Evolutionary conservation across 1,140 invertebrate species (phyloP).

Genomic region (Drosophila azteca): DNA sequence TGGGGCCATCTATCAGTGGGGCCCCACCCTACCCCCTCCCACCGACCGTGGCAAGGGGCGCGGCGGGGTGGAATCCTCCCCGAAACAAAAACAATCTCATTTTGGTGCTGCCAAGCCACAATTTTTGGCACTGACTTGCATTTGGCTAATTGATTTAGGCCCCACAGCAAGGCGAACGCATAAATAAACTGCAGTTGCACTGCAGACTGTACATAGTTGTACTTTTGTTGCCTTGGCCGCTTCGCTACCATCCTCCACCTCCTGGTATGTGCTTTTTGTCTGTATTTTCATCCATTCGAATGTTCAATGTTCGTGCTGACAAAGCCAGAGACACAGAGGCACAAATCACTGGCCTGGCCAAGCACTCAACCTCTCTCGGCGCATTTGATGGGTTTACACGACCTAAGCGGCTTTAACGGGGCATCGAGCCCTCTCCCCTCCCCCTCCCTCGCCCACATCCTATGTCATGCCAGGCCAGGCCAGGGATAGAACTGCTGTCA

Average conservation of each 20-base stretch:
- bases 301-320: slow-evolving; percentile 52
- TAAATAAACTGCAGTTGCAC: slow-evolving; percentile 39
- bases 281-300: slow-evolving; percentile 1
- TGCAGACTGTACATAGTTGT: slow-evolving; percentile 4
- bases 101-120: slow-evolving; percentile 56
- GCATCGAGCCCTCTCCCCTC: background rate
- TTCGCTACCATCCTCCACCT: slow-evolving; percentile 7
- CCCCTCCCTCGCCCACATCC: no score
- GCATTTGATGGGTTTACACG: slow-evolving; percentile 71
- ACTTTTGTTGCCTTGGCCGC: slow-evolving; percentile 36
- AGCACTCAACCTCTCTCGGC: slow-evolving; percentile 50
- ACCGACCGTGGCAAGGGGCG: background rate
- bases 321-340: slow-evolving; percentile 19
- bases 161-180: slow-evolving; percentile 33
- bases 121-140: slow-evolving; percentile 72
- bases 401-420: slow-evolving; percentile 69
- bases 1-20: slow-evolving; percentile 14
- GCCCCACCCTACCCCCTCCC: no score
- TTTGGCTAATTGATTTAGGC: slow-evolving; percentile 77
- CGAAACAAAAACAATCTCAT: slow-evolving; percentile 45
- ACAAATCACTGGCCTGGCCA: slow-evolving; percentile 58
- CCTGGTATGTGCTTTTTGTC: background rate
- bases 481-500: slow-evolving; percentile 32
- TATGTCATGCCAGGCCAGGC: slow-evolving; percentile 4
- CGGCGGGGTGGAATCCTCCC: background rate